Base-by-base conservation (phyloP, 2,797 vertebrate genomes). In the Pipistrellus kuhlii region DNA sequence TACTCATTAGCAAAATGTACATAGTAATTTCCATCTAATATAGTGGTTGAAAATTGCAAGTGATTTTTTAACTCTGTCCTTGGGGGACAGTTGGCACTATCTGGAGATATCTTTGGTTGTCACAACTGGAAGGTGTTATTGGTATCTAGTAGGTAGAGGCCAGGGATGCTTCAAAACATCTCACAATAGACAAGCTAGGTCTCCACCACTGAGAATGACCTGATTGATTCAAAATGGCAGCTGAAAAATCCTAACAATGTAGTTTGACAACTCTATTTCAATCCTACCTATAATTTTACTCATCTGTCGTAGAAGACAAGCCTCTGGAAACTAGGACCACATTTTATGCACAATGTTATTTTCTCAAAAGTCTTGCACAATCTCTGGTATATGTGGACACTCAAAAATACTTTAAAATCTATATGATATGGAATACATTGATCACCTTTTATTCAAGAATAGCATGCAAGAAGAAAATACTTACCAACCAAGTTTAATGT, bases 401-500 rank as follows among this genome's bases (percentile, higher is more conserved):
- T 86, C 14, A 35, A 88, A 82, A 84, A 48, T 68, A 57, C 32
- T 25, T 66, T 14, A 76, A 93, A 69, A 38, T 38, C 4, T 68
- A 51, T 81, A 69, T 9, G 5, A 75, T 69, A 69, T 83, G 4
- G 27, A 76, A 48, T 72, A 86, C 4, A 0, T 66, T n/a, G 41
- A 23, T 55, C 18, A 44, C 0, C 20, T 51, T 41, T 91, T 75
- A 57, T 64, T 80, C 81, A 88, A 85, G 12, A 88, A 90, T 55
- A 86, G 20, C 44, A 83, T 68, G 2, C 8, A 68, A 62, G 21
- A 93, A 73, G 25, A 88, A 95, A 93, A 77, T 84, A 88, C 73
- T 94, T 90, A 95, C 81, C 84, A 93, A 55, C 53, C 73, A 78
- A 76, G 6, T 53, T 85, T 48, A 84, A 64, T 41, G 30, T 57